These are phyloP conservation scores for Ploceus nigricollis DNA, from an alignment of 2,113 vertebrate species.

Conservation along the genomic window DNA sequence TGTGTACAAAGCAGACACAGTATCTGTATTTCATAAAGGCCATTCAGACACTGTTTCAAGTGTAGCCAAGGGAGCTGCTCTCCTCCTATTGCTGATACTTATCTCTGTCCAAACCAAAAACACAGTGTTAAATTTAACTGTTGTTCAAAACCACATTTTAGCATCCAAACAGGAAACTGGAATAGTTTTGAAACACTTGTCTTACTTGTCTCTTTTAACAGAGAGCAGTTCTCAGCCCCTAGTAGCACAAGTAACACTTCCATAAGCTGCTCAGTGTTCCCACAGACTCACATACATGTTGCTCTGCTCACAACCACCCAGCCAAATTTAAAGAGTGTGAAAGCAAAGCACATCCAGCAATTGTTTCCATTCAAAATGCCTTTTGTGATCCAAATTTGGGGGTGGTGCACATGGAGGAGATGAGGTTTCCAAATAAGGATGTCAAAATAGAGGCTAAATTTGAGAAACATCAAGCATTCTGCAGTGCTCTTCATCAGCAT, in stretches of 20 bases:
- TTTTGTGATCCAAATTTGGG: not conserved
- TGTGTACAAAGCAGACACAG: not conserved
- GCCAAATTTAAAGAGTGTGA: not conserved
- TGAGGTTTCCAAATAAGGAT: conserved; percentile 3
- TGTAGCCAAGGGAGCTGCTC: not conserved
- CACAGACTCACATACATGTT: not conserved
- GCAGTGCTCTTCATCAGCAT: not conserved
- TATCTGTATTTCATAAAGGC: not conserved
- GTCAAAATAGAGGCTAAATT: not conserved
- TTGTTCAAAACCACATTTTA: not conserved
- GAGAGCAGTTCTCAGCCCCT: not conserved
- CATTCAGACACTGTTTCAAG: not conserved
- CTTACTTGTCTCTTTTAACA: not conserved
- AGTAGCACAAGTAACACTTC: not conserved
- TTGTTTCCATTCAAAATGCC: conserved; percentile 27
- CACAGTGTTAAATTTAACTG: not conserved
- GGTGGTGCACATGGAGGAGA: not conserved
- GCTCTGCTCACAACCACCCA: not conserved
- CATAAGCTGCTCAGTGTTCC: not conserved
- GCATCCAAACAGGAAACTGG: not conserved
- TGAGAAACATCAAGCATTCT: not conserved
- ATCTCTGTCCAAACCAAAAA: conserved; percentile 31
- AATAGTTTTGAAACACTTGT: not conserved
- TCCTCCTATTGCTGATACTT: not conserved
- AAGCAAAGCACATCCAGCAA: conserved; percentile 44